phyloP scores from a whole-genome alignment of 2,113 vertebrate genomes.

The Circaetus gallicus region DNA sequence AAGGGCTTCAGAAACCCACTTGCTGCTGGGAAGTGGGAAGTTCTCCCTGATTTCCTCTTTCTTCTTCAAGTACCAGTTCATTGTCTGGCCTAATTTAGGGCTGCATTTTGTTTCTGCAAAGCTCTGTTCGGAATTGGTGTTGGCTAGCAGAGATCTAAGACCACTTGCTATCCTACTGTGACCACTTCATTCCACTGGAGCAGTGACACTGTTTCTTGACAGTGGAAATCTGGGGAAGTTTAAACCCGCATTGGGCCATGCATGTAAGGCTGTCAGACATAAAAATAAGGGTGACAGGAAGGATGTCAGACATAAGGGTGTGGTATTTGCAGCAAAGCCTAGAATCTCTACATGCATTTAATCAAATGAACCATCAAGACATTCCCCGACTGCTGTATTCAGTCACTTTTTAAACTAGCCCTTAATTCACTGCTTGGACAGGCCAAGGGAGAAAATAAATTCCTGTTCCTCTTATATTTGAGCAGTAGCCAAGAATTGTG shows the following conservation, averaged over 20 bases:
- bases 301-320: not conserved
- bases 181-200: not conserved
- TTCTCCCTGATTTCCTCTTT: not conserved
- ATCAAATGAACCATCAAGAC: not conserved
- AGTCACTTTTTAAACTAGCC: not conserved
- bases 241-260: not conserved
- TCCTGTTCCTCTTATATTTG: not conserved
- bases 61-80: not conserved
- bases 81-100: not conserved
- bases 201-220: not conserved
- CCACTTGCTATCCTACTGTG: not conserved
- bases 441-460: not conserved
- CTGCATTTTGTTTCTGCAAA: not conserved
- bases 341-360: not conserved
- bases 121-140: not conserved
- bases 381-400: not conserved
- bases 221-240: not conserved
- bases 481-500: not conserved
- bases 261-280: not conserved
- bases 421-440: not conserved
- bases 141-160: not conserved
- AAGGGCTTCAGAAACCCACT: not conserved
- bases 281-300: not conserved
- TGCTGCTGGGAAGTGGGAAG: not conserved
- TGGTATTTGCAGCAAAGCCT: not conserved